A percentile compares a stretch with the other conserved stretches of the same genome.
Conservation (phyloP, 2,113 vertebrate species). For the Sorex araneus region DNA sequence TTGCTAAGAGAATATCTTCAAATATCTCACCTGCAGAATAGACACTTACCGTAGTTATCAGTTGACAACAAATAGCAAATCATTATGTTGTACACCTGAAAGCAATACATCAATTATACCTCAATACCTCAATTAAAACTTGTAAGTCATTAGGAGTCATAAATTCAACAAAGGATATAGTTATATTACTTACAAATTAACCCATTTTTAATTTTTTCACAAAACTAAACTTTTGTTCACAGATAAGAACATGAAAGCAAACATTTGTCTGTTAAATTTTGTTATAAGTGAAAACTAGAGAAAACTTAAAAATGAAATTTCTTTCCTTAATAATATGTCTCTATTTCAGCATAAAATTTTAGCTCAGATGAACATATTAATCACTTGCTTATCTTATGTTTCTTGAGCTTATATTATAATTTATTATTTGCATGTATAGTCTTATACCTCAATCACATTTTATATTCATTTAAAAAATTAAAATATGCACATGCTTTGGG, state of each 20-base stretch:
- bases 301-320: neutral
- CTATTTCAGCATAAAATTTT: neutral
- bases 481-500: neutral
- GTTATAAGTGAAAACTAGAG: neutral
- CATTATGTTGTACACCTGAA: neutral
- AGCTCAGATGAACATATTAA: neutral
- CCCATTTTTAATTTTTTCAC: neutral
- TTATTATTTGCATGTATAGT: neutral
- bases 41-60: neutral
- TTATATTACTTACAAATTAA: neutral
- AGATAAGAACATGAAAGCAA: neutral
- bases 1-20: neutral
- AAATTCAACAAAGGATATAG: neutral
- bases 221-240: neutral
- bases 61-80: neutral
- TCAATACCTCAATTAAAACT: neutral
- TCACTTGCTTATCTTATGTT: neutral
- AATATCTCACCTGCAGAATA: neutral
- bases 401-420: neutral
- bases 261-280: neutral
- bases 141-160: neutral
- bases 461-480: neutral
- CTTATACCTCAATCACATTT: neutral
- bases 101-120: neutral
- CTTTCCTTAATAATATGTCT: neutral